Evolutionary conservation across 2,888 invertebrate species (phyloP), one percentile per base, ranked within the genome.

Genomic region (Lysandra coridon): DNA sequence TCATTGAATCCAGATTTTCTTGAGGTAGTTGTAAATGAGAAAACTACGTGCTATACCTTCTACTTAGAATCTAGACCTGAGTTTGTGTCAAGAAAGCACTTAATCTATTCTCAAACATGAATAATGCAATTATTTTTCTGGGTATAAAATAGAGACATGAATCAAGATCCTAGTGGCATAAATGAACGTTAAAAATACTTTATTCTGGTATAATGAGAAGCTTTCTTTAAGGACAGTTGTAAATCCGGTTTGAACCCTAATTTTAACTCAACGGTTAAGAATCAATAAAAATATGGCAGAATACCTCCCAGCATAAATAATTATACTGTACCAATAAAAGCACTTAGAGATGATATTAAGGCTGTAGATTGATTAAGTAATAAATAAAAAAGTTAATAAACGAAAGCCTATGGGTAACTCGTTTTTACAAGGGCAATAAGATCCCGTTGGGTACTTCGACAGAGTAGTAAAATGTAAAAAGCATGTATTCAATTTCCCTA

Each of bases 1-100:
- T 84, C 81, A 83, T 83, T 83, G 83, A 82, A 75, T 76, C 30
- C 37, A 33, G 74, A 74, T 44, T 40, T 74, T 74, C 74, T 44
- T 74, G 10, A 14, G 69, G 69, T 69, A 23, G 23, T 23, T 23
- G 23, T 23, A 37, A 69, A 69, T 69, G 33, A 69, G 69, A 37
- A 64, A 64, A 4, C 64, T 12, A 64, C 30, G 64, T 30, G 14
- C 4, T 37, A 14, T 17, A 69, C 7, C 7, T 33, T 69, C 14
- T 5, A 37, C 69, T 14, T 4, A 33, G 33, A 37, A 69, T 30
- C 23, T 64, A 23, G 10, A 64, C 49, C 2, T 49, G 49, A 49
- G 49, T 10, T 49, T 7, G n/a, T 62, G 10, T 23, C 62, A 23
- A n/a, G 62, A 62, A 23, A 23, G 49, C 49, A 10, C 49, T 49